phyloP scores from a whole-genome alignment of 2,888 invertebrate genomes.

The Psylliodes chrysocephalus region DNA sequence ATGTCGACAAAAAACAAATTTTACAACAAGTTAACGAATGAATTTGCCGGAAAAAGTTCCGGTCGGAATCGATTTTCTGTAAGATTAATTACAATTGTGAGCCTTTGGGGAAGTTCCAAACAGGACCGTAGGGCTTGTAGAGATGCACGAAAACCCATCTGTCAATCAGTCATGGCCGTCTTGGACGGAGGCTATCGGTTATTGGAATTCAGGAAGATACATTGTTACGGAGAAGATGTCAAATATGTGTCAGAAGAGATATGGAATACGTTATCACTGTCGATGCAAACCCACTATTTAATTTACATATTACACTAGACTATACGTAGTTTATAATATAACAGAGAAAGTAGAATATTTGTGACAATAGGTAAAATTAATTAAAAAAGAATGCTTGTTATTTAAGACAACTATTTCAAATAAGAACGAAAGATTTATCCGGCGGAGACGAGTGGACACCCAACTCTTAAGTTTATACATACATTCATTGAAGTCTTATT shows the following conservation, averaged over 20 bases:
- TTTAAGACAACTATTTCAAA: no score
- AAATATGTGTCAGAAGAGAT: conserved; percentile 25
- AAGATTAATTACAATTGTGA: conserved; percentile 43
- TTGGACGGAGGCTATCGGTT: conserved; percentile 34
- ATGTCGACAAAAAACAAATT: conserved; percentile 30
- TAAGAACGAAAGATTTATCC: no score
- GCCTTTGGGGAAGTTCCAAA: conserved; percentile 8
- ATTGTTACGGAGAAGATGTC: conserved; percentile 22
- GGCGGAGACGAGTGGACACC: no score
- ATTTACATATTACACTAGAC: no score
- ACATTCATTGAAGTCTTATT: no score
- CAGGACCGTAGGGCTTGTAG: conserved; percentile 6
- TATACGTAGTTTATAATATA: no score
- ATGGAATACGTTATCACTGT: conserved; percentile 20
- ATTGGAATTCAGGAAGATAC: conserved; percentile 32
- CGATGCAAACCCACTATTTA: no score
- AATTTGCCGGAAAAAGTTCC: conserved; percentile 26
- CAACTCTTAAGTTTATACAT: no score
- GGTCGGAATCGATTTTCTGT: conserved; percentile 33
- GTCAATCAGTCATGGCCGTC: conserved; percentile 37
- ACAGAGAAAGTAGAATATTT: no score
- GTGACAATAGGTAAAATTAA: no score
- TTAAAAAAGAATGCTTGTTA: no score
- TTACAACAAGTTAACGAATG: conserved; percentile 39
- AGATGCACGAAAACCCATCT: conserved; percentile 33